Percentiles rank a stretch among this genome's conserved stretches.
Evolutionary conservation across 2,113 vertebrate species (phyloP).

Genomic region (Calyptommatus sinebrachiatus): DNA sequence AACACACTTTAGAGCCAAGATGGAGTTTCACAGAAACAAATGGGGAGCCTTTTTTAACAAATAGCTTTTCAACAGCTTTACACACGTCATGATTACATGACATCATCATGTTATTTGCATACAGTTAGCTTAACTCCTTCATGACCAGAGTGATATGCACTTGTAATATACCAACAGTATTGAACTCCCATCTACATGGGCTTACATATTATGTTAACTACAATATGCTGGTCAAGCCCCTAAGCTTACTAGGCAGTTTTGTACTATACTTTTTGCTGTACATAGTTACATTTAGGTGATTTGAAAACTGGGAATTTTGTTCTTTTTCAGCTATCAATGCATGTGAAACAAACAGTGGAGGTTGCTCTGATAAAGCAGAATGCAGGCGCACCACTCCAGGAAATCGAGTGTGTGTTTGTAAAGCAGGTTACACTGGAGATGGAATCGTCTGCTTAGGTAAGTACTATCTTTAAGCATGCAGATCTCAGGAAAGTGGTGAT

Average conservation of each 20-base stretch:
- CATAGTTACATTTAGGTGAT: background rate
- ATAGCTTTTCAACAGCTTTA: too few species aligned
- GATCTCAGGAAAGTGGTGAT: background rate
- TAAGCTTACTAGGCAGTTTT: background rate
- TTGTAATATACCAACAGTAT: too few species aligned
- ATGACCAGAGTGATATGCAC: too few species aligned
- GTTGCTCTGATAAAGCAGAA: conserved; percentile 80
- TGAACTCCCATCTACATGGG: too few species aligned
- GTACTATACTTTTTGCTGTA: background rate
- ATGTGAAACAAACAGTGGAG: conserved; percentile 78
- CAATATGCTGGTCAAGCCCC: too few species aligned
- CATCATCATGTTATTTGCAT: too few species aligned
- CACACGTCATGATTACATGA: too few species aligned
- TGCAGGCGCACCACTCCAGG: conserved; percentile 86
- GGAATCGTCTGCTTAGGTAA: conserved; percentile 85
- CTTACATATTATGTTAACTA: too few species aligned
- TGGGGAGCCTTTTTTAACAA: too few species aligned
- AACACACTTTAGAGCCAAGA: too few species aligned
- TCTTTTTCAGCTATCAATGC: conserved; percentile 74
- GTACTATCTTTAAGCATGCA: background rate
- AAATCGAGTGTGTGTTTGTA: conserved; percentile 77
- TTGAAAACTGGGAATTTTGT: background rate
- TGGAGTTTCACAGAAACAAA: too few species aligned
- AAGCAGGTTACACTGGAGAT: conserved; percentile 77
- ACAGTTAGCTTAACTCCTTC: too few species aligned